Evolutionary conservation across 2,888 invertebrate genomes (phyloP).

Genomic region (Trichopoda pennipes): DNA sequence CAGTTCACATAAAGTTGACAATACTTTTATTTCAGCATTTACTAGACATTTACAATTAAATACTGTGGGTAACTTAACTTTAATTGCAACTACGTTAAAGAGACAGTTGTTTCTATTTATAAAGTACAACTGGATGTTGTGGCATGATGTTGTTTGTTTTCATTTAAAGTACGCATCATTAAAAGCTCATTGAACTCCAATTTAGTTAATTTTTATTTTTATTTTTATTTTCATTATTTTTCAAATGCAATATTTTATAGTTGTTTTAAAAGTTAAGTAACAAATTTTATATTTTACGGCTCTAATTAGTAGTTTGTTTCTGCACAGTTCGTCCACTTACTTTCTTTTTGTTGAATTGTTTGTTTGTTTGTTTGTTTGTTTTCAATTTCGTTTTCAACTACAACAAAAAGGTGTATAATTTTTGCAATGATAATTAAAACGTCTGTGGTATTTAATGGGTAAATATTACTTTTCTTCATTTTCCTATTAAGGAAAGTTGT

Average conservation of each 20-base stretch:
- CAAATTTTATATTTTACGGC: slow-evolving; percentile 60
- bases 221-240: slow-evolving; percentile 31
- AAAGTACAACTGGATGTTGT: slow-evolving; percentile 29
- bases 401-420: slow-evolving; percentile 53
- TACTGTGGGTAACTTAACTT: slow-evolving; percentile 43
- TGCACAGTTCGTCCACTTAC: slow-evolving; percentile 20
- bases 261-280: slow-evolving; percentile 60
- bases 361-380: no score
- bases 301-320: slow-evolving; percentile 55
- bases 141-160: slow-evolving; percentile 1
- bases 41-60: slow-evolving; percentile 50
- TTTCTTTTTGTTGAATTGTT: slow-evolving; percentile 53
- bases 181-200: slow-evolving; percentile 63
- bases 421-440: slow-evolving; percentile 61
- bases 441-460: slow-evolving; percentile 55
- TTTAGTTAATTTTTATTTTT: slow-evolving; percentile 30
- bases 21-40: slow-evolving; percentile 64
- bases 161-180: slow-evolving; percentile 60
- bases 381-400: slow-evolving; percentile 1
- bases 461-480: slow-evolving; percentile 8
- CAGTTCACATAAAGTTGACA: slow-evolving; percentile 67
- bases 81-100: slow-evolving; percentile 29
- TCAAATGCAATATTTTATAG: not conserved
- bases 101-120: slow-evolving; percentile 18
- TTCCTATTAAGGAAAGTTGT: slow-evolving; percentile 40